These are phyloP conservation scores for Macaca mulatta DNA, from an alignment of 2,113 vertebrate genomes.

Conservation along the genomic window DNA sequence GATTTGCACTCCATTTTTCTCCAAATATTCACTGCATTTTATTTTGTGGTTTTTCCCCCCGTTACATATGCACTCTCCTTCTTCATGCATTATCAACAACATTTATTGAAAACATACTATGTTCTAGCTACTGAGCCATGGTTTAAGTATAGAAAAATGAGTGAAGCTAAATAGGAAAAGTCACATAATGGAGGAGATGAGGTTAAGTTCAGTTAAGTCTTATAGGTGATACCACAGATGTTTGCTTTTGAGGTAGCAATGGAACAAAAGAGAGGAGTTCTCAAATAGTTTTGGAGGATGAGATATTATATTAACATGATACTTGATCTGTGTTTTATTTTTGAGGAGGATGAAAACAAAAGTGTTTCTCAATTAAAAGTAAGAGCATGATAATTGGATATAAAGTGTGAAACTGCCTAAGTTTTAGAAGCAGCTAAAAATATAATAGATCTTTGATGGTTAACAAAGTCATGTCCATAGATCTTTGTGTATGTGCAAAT, in stretches of 20 bases:
- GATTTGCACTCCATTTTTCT: not conserved
- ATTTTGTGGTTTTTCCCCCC: not conserved
- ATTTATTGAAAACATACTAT: not conserved
- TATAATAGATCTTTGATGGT: not conserved
- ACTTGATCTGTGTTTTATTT: not conserved
- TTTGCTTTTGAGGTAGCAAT: not conserved
- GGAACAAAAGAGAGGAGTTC: not conserved
- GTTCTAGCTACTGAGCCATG: not conserved
- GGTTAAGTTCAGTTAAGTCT: not conserved
- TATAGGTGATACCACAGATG: not conserved
- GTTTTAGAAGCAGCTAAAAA: not conserved
- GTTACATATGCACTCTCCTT: not conserved
- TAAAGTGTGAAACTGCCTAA: not conserved
- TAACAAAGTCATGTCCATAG: not conserved
- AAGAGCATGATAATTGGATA: not conserved
- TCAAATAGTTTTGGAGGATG: not conserved
- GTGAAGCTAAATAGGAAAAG: not conserved
- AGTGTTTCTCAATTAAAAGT: not conserved
- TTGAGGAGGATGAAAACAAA: not conserved
- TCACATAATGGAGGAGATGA: not conserved
- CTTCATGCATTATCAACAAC: not conserved
- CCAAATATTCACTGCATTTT: not conserved
- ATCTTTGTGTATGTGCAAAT: not conserved
- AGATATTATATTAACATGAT: not conserved
- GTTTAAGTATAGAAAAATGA: not conserved